Evolutionary conservation across 2,888 invertebrate species (phyloP).

Genomic region (Netelia inedita): DNA sequence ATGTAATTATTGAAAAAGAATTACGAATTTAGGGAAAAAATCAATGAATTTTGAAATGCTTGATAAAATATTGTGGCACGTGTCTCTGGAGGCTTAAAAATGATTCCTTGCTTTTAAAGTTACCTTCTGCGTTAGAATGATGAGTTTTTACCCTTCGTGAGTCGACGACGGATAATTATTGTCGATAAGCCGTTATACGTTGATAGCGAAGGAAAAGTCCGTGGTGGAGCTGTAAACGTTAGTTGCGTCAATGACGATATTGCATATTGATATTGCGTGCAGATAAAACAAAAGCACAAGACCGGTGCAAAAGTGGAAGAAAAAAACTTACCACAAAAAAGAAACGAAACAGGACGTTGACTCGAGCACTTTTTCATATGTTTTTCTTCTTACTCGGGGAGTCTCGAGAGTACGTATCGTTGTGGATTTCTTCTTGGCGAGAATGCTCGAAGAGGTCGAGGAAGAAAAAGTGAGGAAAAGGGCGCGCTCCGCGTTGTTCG

Average conservation of each 20-base stretch:
- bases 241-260: constrained; percentile 27
- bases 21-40: too few species aligned
- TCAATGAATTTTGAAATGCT: too few species aligned
- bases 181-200: neutral
- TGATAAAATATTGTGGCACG: too few species aligned
- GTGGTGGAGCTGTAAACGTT: constrained; percentile 22
- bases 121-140: neutral
- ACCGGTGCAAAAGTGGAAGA: neutral
- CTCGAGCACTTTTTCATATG: neutral
- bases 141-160: constrained; percentile 4
- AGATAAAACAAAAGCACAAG: neutral
- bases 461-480: neutral
- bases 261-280: neutral
- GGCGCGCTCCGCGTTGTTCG: neutral
- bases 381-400: neutral
- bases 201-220: neutral
- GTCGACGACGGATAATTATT: neutral
- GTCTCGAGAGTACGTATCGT: constrained; percentile 14
- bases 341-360: neutral
- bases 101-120: neutral
- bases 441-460: neutral
- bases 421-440: constrained; percentile 10
- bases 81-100: neutral
- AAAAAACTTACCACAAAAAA: neutral
- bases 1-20: too few species aligned